Base-by-base conservation (phyloP, 1,140 invertebrate species). In the Medauroidea extradentata region DNA sequence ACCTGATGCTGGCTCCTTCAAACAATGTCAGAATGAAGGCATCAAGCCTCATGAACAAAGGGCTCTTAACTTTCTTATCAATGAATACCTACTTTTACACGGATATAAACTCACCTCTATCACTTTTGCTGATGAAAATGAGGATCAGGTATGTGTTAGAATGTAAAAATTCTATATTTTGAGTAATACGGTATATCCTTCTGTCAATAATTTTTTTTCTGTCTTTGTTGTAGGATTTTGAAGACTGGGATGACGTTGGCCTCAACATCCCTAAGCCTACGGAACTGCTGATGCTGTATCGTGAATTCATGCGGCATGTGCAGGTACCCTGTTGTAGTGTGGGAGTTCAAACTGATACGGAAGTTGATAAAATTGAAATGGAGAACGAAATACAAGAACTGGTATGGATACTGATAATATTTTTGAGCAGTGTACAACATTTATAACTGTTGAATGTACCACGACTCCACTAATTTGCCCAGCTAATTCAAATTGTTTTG, bases 211-310 rank as follows among this genome's bases (percentile, higher is more conserved):
- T 34, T 34, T 34, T 34, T 34, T 52, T 49, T 57, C 27, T 59
- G 53, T 46, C 18, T 60, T 63, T 59, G 34, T 70, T 72, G 5
- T 64, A 89, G 85, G 91, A 95, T 79, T 93, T 94, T 81, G 93
- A 94, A 76, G 89, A 93, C 69, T 95, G 93, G 93, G 90, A 94
- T 77, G 90, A 94, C 78, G 87, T 90, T n/a, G 91, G 92, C 2
- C 75, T 94, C 14, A 94, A 94, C 71, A 90, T 91, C 70, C 80
- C 89, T 1, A 86, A 90, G 67, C 92, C 91, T 21, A 82, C 88
- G 9, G 85, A 87, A 69, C 72, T 95, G 9, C 72, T 91, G 24
- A 83, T 85, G 34, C 75, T 94, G 27, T 94, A 92, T 69, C 79
- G 90, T 63, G 89, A 90, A 60, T 86, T 81, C 63, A 73, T 79